Base-by-base conservation (phyloP, 2,113 vertebrate genomes). In the Marmota monax region DNA sequence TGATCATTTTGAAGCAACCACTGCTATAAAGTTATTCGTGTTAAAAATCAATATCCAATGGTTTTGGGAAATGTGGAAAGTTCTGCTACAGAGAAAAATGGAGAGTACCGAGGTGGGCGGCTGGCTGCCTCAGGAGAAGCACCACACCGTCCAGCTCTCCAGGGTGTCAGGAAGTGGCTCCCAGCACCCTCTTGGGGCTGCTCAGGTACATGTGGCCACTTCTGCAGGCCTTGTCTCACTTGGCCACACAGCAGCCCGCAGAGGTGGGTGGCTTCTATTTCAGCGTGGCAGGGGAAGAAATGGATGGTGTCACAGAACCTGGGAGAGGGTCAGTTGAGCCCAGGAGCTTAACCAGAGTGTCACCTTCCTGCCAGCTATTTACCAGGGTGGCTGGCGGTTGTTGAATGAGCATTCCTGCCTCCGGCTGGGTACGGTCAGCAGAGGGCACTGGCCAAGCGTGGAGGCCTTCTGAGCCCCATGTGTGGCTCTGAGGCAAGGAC, bases 1-100 rank as follows among this genome's bases (percentile, higher is more conserved):
- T 0, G 79, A 95, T 88, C 92, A 53, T 96, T 98, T 97, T 97
- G 96, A 98, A 98, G 97, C 88, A 97, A 96, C 97, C 39, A 22
- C 95, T 95, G 91, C 93, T 95, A 90, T 97, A 96, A 98, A 97
- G 92, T 94, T 97, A 97, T 89, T 97, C 86, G 37, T 45, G 90
- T 67, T 78, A 94, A 96, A 91, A 97, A 97, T 98, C 98, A 83
- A 97, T 98, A 90, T 76, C 76, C 95, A 98, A 56, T 92, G 96
- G 93, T 97, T 86, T 90, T 94, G 86, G 94, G 95, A 91, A 89
- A 74, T 77, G 77, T 78, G n/a, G 65, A 53, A 39, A 92, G 92
- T 95, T 98, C 56, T 96, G 89, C 87, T 89, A 13, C 78, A 85
- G 77, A 42, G 70, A 67, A 77, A 23, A 29, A 82, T 76, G 67